Evolutionary conservation across 2,113 vertebrate genomes (phyloP), one percentile per base, ranked within the genome.

Genomic region (Tretioscincus oriximinensis): DNA sequence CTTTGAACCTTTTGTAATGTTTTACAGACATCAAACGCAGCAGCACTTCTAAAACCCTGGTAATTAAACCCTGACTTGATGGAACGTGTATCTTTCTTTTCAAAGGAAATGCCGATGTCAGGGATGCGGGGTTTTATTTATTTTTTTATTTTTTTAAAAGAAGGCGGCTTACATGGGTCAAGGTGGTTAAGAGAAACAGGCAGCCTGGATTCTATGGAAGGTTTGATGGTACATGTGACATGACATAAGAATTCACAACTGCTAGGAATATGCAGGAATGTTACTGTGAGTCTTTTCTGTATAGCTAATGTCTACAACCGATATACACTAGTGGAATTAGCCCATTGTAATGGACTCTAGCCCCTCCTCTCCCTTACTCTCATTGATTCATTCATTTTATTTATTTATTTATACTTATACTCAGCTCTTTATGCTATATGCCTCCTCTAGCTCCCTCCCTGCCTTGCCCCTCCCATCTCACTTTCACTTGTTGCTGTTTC

Each of bases 11-110:
- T 28, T 54, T 20, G 64, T 65, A 64, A 71, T 82, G 71, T 72
- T 77, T 49, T 77, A 63, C 47, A 64, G 81, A 72, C 41, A 54
- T 82, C 58, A 82, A 65, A 71, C 10, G 2, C 68, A 35, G 18
- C 77, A 71, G 58, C 20, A 26, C 73, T 82, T 76, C 73, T 11
- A 24, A 76, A 82, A n/a, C 22, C 29, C 14, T 51, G n/a, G 28
- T 71, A 65, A 71, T 77, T 77, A 71, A 64, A 64, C 22, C 28
- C 60, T 41, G 58, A n/a, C 28, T 65, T 61, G 67, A 71, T 72
- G 45, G 35, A 31, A 69, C 61, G 54, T 14, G 16, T 26, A 31
- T 49, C 73, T 71, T 10, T 3, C 35, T 21, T 64, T 81, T 66
- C 63, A 73, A 66, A 74, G 79, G 60, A 51, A 80, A 18, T 12